Percentiles rank a stretch among this genome's conserved stretches.
Evolutionary conservation across 35 echinoderm and acorn worm genomes (phyloP).

Genomic region (Apostichopus parvimensis): DNA sequence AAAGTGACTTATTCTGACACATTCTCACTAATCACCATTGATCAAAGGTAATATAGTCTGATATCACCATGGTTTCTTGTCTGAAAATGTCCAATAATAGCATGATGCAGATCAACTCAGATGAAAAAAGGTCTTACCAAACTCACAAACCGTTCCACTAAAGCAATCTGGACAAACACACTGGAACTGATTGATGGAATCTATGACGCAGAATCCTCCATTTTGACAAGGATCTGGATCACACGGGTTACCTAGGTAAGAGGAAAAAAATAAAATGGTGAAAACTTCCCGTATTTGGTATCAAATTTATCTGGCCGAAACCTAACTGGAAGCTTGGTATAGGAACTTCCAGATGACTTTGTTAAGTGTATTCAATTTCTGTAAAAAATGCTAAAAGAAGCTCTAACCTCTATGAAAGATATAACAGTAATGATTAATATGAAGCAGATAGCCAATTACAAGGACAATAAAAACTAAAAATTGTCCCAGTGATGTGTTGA

Average conservation of each 20-base stretch:
- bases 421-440: neutral
- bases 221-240: conserved; percentile 74
- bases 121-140: conserved; percentile 6
- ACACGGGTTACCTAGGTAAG: conserved; percentile 64
- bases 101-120: too few species aligned
- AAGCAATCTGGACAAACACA: conserved; percentile 75
- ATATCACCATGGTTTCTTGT: neutral
- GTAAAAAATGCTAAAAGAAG: neutral
- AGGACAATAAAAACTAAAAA: neutral
- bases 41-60: neutral
- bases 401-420: neutral
- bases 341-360: too few species aligned
- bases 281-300: neutral
- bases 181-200: conserved; percentile 50
- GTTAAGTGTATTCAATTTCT: neutral
- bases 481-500: neutral
- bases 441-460: neutral
- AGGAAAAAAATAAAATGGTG: neutral
- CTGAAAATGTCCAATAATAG: too few species aligned
- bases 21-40: too few species aligned
- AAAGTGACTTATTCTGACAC: too few species aligned
- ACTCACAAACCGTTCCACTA: conserved; percentile 58
- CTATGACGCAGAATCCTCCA: conserved; percentile 65
- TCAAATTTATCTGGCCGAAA: neutral
- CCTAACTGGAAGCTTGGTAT: too few species aligned